phyloP scores from a whole-genome alignment of 1,140 invertebrate species.

The Schlechtendalia chinensis region DNA sequence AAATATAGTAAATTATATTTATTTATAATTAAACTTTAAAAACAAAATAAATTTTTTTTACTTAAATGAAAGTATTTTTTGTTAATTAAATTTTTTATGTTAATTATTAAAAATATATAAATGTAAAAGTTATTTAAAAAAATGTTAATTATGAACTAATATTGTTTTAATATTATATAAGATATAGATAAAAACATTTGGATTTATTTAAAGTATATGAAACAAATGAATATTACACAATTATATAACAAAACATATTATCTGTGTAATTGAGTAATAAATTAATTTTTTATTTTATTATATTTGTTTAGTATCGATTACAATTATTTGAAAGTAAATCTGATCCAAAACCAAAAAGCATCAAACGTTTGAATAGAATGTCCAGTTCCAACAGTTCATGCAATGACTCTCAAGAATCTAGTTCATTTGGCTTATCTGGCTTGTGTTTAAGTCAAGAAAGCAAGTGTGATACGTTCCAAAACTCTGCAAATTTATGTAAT shows the following conservation, averaged over 20 bases:
- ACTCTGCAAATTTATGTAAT: constrained; percentile 57
- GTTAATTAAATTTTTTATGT: too few species aligned
- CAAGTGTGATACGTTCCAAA: not conserved
- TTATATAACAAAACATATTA: not conserved
- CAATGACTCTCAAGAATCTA: constrained; percentile 27
- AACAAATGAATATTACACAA: not conserved
- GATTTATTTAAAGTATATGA: too few species aligned
- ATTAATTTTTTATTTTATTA: not conserved
- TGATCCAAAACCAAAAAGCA: constrained; percentile 3
- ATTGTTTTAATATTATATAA: not conserved
- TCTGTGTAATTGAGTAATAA: too few species aligned
- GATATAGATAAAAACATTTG: not conserved
- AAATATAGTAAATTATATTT: not conserved
- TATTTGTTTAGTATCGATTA: constrained; percentile 12
- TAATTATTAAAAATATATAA: too few species aligned
- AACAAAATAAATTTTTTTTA: too few species aligned
- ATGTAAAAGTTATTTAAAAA: too few species aligned
- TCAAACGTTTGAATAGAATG: constrained; percentile 17
- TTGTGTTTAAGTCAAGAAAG: constrained; percentile 3
- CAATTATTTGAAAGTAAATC: constrained; percentile 15
- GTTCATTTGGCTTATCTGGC: constrained; percentile 24
- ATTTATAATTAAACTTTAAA: too few species aligned
- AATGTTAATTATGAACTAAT: too few species aligned
- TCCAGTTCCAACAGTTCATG: not conserved
- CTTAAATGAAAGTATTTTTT: too few species aligned